Percentiles rank a stretch among this genome's conserved stretches.
Evolutionary conservation across 2,888 invertebrate genomes (phyloP).

Genomic region (Scrobipalpa costella): DNA sequence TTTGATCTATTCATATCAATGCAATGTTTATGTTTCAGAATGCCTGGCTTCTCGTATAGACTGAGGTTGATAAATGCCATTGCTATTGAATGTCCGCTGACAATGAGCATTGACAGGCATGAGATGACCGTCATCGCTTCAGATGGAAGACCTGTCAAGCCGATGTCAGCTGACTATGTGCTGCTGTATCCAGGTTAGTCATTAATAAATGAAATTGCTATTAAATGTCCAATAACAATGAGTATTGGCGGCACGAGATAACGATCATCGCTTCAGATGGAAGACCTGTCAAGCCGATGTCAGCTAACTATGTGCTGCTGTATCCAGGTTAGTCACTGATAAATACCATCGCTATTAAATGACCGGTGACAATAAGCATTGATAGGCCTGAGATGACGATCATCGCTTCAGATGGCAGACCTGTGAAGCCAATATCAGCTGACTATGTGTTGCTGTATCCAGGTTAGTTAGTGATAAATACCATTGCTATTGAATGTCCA

Average conservation of each 20-base stretch:
- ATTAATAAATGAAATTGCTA: no score
- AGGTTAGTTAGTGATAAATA: conserved; percentile 77
- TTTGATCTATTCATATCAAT: no score
- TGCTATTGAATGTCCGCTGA: conserved; percentile 75
- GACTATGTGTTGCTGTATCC: conserved; percentile 68
- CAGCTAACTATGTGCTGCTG: conserved; percentile 61
- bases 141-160: conserved; percentile 77
- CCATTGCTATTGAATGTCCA: conserved; percentile 78
- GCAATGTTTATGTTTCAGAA: conserved; percentile 48
- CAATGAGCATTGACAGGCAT: conserved; percentile 73
- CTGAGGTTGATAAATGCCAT: conserved; percentile 80
- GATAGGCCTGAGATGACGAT: conserved; percentile 20
- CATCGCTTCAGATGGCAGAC: conserved; percentile 75
- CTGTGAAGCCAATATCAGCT: conserved; percentile 68
- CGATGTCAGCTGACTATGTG: conserved; percentile 61
- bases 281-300: conserved; percentile 68
- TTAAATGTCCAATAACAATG: not conserved
- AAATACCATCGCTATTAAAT: conserved; percentile 67
- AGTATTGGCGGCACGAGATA: conserved; percentile 38
- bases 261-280: conserved; percentile 72
- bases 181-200: conserved; percentile 73
- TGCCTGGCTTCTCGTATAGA: conserved; percentile 73
- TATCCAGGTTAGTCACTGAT: conserved; percentile 77
- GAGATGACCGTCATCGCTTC: conserved; percentile 74
- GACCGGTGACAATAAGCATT: conserved; percentile 37